Conservation (phyloP, 37 sponge, comb jelly and placozoan genomes). For the Sycon ciliatum region DNA sequence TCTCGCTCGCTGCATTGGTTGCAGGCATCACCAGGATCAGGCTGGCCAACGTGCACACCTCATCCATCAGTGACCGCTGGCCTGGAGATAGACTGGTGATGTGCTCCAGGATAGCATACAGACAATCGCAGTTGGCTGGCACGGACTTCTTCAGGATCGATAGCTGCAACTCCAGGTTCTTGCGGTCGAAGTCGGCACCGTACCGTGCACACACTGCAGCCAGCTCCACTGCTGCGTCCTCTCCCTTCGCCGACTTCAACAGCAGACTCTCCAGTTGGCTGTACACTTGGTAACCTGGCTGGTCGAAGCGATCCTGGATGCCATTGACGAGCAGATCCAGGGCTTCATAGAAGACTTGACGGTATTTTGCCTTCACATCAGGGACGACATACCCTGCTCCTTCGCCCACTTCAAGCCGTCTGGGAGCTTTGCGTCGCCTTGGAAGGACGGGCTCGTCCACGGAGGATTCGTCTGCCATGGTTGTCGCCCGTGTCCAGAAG, state of each 20-base stretch:
- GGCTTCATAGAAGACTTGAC: conserved; percentile 2
- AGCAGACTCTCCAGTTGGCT: not conserved
- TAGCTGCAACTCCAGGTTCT: not conserved
- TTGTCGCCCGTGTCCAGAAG: conserved; percentile 28
- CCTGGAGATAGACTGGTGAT: too few species aligned
- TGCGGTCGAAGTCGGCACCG: not conserved
- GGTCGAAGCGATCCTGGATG: conserved; percentile 10
- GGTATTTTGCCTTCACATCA: not conserved
- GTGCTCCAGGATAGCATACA: too few species aligned
- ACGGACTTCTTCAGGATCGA: too few species aligned
- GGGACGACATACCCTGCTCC: not conserved
- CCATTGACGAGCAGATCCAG: not conserved
- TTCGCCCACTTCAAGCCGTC: conserved; percentile 2
- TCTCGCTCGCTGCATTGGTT: too few species aligned
- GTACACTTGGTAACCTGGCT: not conserved
- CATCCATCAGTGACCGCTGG: too few species aligned
- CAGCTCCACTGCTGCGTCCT: not conserved
- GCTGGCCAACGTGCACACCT: too few species aligned
- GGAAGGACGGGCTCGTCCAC: conserved; percentile 23
- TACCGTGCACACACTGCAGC: not conserved
- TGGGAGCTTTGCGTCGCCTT: conserved; percentile 11
- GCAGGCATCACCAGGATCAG: too few species aligned
- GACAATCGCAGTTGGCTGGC: too few species aligned
- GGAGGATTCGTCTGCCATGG: not conserved
- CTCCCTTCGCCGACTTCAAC: not conserved